Evolutionary conservation across 2,797 vertebrate genomes (phyloP).

Genomic region (Tapera naevia): DNA sequence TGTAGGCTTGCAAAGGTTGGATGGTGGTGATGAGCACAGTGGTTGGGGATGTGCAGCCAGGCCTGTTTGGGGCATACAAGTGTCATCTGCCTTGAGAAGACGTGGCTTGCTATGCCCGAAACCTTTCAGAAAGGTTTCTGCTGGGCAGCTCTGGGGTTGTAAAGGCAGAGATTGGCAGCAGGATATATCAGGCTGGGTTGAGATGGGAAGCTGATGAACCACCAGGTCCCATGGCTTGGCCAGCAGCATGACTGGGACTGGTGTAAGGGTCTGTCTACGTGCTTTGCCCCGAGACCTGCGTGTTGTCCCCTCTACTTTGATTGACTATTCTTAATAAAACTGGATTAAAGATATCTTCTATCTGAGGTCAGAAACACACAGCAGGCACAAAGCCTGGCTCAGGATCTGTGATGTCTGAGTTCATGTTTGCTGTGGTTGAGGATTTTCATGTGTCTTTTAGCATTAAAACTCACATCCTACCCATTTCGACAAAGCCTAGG

Average conservation of each 20-base stretch:
- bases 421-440: neutral
- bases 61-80: neutral
- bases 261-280: neutral
- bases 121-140: neutral
- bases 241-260: neutral
- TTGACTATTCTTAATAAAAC: neutral
- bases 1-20: neutral
- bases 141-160: neutral
- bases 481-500: neutral
- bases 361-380: neutral
- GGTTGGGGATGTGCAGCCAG: fast-evolving
- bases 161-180: neutral
- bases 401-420: neutral
- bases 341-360: neutral
- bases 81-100: neutral
- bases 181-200: neutral
- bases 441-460: neutral
- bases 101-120: neutral
- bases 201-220: neutral
- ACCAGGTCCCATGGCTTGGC: neutral
- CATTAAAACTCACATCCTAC: neutral
- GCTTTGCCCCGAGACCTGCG: neutral
- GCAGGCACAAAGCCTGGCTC: neutral
- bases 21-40: fast-evolving
- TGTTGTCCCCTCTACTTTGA: neutral